A percentile compares a stretch with the other conserved stretches of the same genome.
phyloP scores from a whole-genome alignment of 2,113 vertebrate genomes.

The Miniopterus natalensis region DNA sequence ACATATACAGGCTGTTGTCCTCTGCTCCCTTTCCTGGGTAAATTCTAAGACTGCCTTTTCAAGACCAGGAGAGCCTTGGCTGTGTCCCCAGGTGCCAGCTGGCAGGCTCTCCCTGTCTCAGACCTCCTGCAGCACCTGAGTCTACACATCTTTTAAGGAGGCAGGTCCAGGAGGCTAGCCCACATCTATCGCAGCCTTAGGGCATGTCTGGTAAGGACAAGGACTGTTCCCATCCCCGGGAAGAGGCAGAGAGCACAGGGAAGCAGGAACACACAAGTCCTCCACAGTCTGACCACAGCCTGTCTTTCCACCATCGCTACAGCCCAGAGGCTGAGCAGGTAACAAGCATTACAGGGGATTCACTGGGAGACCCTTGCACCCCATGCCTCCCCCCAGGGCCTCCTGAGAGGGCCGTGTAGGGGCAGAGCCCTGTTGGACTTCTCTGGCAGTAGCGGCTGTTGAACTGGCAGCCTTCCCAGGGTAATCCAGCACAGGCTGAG shows the following conservation, averaged over 20 bases:
- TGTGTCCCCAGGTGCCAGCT: neutral
- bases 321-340: neutral
- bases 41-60: neutral
- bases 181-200: neutral
- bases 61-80: neutral
- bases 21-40: neutral
- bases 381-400: neutral
- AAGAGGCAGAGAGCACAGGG: neutral
- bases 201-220: neutral
- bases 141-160: neutral
- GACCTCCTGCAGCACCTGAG: neutral
- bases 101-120: neutral
- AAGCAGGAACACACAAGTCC: neutral
- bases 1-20: neutral
- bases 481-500: conserved; percentile 66
- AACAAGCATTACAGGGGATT: neutral
- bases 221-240: neutral
- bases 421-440: neutral
- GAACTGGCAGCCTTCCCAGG: conserved; percentile 10
- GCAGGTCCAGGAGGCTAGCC: neutral
- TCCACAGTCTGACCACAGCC: neutral
- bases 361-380: neutral
- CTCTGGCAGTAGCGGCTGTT: neutral
- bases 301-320: neutral
- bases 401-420: neutral